Conservation (phyloP, 1,140 invertebrate species). For the Drosophila saltans region DNA sequence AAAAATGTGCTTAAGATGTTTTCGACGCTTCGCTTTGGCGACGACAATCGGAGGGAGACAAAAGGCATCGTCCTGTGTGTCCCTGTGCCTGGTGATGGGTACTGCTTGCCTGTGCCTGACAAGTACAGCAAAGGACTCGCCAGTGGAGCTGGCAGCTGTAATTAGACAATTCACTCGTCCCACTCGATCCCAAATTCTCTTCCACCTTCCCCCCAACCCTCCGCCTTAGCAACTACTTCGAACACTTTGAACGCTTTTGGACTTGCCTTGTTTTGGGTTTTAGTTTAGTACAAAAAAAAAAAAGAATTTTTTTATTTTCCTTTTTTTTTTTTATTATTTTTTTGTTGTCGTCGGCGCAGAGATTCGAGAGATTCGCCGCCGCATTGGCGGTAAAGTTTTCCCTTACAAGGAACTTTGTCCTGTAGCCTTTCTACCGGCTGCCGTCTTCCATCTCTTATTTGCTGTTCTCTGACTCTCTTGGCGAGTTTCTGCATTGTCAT, state of each 20-base stretch:
- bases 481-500: conserved; percentile 60
- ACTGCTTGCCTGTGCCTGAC: conserved; percentile 43
- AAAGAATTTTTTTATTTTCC: too few relatives aligned
- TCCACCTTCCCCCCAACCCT: too few relatives aligned
- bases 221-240: neutral
- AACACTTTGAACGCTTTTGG: conserved; percentile 15
- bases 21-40: conserved; percentile 56
- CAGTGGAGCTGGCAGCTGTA: conserved; percentile 75
- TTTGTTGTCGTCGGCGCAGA: conserved; percentile 60
- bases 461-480: conserved; percentile 17
- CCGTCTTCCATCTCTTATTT: neutral
- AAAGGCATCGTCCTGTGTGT: conserved; percentile 46
- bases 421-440: conserved; percentile 23
- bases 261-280: conserved; percentile 58
- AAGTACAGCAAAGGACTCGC: conserved; percentile 40
- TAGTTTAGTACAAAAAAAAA: conserved; percentile 54
- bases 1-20: conserved; percentile 82
- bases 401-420: conserved; percentile 66
- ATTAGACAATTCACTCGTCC: conserved; percentile 74
- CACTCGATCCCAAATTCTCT: neutral
- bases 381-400: conserved; percentile 78
- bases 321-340: conserved; percentile 18
- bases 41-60: conserved; percentile 58
- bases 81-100: conserved; percentile 37
- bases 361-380: conserved; percentile 66